phyloP scores from a whole-genome alignment of 1,140 invertebrate genomes.

The Anastrepha ludens region DNA sequence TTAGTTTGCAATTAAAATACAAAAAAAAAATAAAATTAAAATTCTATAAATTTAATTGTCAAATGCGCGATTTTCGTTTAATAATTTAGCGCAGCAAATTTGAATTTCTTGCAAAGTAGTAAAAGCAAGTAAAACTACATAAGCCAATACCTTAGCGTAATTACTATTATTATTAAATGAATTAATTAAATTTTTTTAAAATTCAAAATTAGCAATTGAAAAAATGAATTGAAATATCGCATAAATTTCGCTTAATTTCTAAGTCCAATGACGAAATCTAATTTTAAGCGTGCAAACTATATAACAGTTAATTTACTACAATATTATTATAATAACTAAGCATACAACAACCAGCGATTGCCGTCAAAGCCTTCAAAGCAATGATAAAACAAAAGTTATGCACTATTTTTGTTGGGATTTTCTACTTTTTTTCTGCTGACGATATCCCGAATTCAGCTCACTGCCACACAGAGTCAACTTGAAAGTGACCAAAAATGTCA shows the following conservation, averaged over 20 bases:
- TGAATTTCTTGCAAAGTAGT: too few relatives aligned
- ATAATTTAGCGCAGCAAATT: background rate
- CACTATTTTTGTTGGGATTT: background rate
- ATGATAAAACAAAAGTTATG: background rate
- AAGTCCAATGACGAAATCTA: constrained; percentile 22
- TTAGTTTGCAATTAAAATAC: background rate
- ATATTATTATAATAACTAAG: constrained; percentile 25
- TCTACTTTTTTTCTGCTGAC: background rate
- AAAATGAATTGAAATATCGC: constrained; percentile 33
- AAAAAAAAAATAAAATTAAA: background rate
- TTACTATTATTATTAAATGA: too few relatives aligned
- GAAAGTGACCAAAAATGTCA: background rate
- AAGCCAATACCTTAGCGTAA: too few relatives aligned
- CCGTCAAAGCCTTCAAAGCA: background rate
- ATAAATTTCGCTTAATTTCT: constrained; percentile 39
- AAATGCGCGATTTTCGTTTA: constrained; percentile 32
- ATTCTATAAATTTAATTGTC: background rate
- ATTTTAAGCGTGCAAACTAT: constrained; percentile 30
- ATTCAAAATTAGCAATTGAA: background rate
- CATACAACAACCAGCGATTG: constrained; percentile 27
- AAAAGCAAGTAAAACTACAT: too few relatives aligned
- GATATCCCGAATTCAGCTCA: background rate
- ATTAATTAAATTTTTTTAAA: too few relatives aligned
- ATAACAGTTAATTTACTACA: constrained; percentile 32
- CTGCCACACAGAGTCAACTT: constrained; percentile 1